A percentile compares a stretch with the other conserved stretches of the same genome.
Evolutionary conservation across 1,140 invertebrate genomes (phyloP).

Genomic region (Pantala flavescens): DNA sequence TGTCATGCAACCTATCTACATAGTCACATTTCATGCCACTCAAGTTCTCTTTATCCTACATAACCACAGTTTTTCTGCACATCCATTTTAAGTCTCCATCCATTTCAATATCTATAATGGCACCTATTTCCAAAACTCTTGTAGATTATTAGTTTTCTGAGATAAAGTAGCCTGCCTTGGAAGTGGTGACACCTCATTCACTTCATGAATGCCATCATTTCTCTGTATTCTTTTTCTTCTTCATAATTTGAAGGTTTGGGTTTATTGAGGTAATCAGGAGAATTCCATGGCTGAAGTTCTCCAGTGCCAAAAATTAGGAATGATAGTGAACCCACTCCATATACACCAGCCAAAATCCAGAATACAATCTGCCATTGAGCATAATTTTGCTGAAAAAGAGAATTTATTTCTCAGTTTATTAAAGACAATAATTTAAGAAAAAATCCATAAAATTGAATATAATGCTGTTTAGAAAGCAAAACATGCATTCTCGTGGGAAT

Average conservation of each 20-base stretch:
- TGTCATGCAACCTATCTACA: too few species aligned
- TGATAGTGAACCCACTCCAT: slow-evolving; percentile 52
- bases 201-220: not conserved
- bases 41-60: too few species aligned
- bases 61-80: too few species aligned
- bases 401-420: too few species aligned
- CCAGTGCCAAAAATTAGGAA: slow-evolving; percentile 61
- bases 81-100: too few species aligned
- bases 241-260: not conserved
- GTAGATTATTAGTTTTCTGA: too few species aligned
- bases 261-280: not conserved
- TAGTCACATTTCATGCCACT: too few species aligned
- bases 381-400: slow-evolving; percentile 51
- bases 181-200: too few species aligned
- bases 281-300: slow-evolving; percentile 53
- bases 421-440: not conserved
- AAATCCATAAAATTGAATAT: slow-evolving; percentile 17
- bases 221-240: not conserved
- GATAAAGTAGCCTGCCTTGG: too few species aligned
- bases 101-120: too few species aligned
- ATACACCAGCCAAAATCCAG: slow-evolving; percentile 63
- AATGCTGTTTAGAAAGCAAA: slow-evolving; percentile 39
- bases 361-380: slow-evolving; percentile 76
- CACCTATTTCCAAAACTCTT: too few species aligned
- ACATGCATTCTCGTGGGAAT: slow-evolving; percentile 31